Conservation (phyloP, 2,797 vertebrate genomes). For the Brotula barbata region DNA sequence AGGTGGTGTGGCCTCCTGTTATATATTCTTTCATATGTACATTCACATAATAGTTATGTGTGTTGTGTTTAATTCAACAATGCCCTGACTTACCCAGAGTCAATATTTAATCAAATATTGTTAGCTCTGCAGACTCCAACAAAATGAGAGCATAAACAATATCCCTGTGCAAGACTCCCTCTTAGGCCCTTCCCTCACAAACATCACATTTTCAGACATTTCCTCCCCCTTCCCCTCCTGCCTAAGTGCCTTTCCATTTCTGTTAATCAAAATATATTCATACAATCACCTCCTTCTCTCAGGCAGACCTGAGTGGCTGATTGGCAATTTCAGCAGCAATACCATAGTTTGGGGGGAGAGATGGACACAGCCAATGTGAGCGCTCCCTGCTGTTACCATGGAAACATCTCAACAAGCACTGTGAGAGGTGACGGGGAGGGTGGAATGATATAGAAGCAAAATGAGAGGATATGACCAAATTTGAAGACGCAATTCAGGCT, state of each 20-base stretch:
- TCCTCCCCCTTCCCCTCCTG: conserved; percentile 39
- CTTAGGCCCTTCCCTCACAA: conserved; percentile 29
- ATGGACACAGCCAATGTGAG: conserved; percentile 65
- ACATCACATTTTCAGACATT: conserved; percentile 52
- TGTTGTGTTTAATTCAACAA: no score
- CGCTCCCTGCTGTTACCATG: conserved; percentile 71
- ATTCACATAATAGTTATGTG: conserved; percentile 6
- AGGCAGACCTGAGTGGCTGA: conserved; percentile 73
- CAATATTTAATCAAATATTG: conserved; percentile 12
- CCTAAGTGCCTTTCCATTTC: conserved; percentile 72
- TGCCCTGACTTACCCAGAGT: conserved; percentile 20
- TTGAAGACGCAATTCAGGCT: conserved; percentile 67
- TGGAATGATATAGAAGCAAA: conserved; percentile 1
- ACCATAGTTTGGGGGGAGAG: conserved; percentile 65
- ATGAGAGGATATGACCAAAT: conserved; percentile 64
- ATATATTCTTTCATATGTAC: background rate
- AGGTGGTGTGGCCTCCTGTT: no score
- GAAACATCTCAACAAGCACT: conserved; percentile 74
- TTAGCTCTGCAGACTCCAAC: conserved; percentile 30
- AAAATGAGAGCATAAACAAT: conserved; percentile 20
- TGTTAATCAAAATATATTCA: conserved; percentile 81
- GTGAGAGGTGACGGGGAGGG: conserved; percentile 29
- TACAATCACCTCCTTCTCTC: conserved; percentile 67
- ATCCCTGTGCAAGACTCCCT: conserved; percentile 53
- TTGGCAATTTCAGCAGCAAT: conserved; percentile 78